phyloP scores from a whole-genome alignment of 2,113 vertebrate species.

The Tor tambroides region DNA sequence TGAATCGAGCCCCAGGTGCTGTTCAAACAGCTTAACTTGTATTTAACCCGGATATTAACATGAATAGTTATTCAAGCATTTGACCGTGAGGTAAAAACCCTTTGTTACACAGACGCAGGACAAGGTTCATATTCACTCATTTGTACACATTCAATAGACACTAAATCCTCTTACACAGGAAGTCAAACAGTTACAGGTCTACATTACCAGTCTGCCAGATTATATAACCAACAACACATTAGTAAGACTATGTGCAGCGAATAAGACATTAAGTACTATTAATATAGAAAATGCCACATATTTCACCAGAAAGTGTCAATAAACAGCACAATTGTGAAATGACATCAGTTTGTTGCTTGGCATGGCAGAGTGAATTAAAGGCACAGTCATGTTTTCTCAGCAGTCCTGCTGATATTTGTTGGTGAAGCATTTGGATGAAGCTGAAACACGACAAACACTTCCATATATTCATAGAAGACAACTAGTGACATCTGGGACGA shows the following conservation, averaged over 20 bases:
- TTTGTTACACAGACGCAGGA: slow-evolving; percentile 38
- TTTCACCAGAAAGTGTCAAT: slow-evolving; percentile 28
- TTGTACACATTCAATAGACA: slow-evolving; percentile 47
- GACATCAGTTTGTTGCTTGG: slow-evolving; percentile 39
- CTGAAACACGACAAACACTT: slow-evolving; percentile 42
- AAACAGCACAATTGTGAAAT: slow-evolving; percentile 10
- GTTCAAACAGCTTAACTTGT: neutral
- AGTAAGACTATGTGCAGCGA: slow-evolving; percentile 28
- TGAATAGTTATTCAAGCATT: slow-evolving; percentile 24
- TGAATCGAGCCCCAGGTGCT: neutral
- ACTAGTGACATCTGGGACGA: neutral
- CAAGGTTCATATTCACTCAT: slow-evolving; percentile 25
- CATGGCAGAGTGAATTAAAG: slow-evolving; percentile 45
- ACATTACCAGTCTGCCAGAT: slow-evolving; percentile 28
- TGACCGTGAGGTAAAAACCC: slow-evolving; percentile 36
- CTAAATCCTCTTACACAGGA: slow-evolving; percentile 36
- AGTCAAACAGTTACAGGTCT: slow-evolving; percentile 32
- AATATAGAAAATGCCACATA: slow-evolving; percentile 2
- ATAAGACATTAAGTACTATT: slow-evolving; percentile 18
- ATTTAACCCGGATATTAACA: slow-evolving; percentile 30
- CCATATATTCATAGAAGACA: slow-evolving; percentile 2
- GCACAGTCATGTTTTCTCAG: slow-evolving; percentile 47
- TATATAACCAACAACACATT: slow-evolving; percentile 44
- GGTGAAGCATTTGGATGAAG: slow-evolving; percentile 42
- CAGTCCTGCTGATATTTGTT: slow-evolving; percentile 32